Base-by-base conservation (phyloP, 2,888 invertebrate species). In the Dione juno region DNA sequence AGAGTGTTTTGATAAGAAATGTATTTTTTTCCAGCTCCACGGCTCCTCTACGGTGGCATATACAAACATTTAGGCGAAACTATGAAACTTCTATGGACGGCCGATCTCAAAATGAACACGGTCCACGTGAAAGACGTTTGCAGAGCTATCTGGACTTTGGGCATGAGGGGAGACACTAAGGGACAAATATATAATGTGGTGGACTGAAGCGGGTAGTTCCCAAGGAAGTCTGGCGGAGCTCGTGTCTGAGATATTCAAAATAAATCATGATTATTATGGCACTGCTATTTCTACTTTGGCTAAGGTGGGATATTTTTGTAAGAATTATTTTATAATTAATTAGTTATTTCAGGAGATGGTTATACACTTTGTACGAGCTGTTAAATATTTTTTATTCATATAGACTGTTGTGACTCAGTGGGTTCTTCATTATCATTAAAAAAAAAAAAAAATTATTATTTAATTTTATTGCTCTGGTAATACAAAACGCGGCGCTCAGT, bases 71-170 rank as follows among this genome's bases (percentile, higher is more conserved):
- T 98, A 41, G 95, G 96, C 48, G 97, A 98, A 88, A 97, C 97
- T 75, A 98, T 98, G 98, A 97, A 98, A 88, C 93, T 98, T 45
- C 92, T 98, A 28, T 98, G 98, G 98, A 97, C 96, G 52, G 95
- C 96, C 13, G 95, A 97, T 72, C 94, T 98, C 76, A 95, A 95
- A 82, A 94, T 97, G 92, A 97, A 98, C 89, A 98, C 98, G 0
- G 95, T 98, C 35, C 97, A 98, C 85, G 97, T 98, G 0, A 86
- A 90, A 21, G 98, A 98, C 89, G 94, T 97, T n/a, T 97, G 96
- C 82, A 94, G 95, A 67, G 98, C 97, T 0, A 94, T 97, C 73
- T 97, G 97, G 96, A 94, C 95, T 75, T 91, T 98, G 28, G 94
- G 94, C n/a, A 87, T 82, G 21, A 85, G 83, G 63, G 87, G 92